Percentiles rank a stretch among this genome's conserved stretches.
phyloP scores from a whole-genome alignment of 2,113 vertebrate genomes.

The Tachycineta bicolor region DNA sequence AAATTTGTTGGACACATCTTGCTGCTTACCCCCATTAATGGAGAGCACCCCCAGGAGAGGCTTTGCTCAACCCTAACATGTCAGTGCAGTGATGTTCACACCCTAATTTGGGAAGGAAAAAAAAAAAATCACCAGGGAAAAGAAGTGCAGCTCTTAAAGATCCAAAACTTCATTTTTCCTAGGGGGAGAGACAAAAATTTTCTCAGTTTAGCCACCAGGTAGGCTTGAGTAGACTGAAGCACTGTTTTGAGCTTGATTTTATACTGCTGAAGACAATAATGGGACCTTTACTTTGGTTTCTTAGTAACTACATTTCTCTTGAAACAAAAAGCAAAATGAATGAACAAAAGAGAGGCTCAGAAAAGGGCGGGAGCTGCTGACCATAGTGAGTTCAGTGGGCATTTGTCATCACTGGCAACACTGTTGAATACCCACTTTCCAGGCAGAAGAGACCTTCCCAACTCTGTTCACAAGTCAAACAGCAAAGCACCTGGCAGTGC shows the following conservation, averaged over 20 bases:
- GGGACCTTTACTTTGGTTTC: not conserved
- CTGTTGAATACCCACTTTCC: not conserved
- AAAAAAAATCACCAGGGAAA: not conserved
- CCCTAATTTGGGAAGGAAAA: not conserved
- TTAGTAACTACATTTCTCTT: not conserved
- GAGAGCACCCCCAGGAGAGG: not conserved
- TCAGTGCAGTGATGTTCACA: not conserved
- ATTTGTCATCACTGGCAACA: not conserved
- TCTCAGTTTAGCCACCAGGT: not conserved
- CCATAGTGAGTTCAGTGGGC: not conserved
- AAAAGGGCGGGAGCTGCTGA: accelerated
- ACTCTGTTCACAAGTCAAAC: not conserved
- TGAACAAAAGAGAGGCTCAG: not conserved
- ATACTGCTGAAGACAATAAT: not conserved
- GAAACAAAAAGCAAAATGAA: not conserved
- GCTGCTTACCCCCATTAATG: not conserved
- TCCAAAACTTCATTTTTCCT: not conserved
- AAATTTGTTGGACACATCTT: not conserved
- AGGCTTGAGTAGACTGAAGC: not conserved
- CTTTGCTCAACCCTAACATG: not conserved
- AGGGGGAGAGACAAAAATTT: not conserved
- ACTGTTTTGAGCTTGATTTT: not conserved
- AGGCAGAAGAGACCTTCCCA: not conserved
- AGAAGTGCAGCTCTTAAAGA: not conserved
- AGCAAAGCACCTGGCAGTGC: not conserved